Base-by-base conservation (phyloP, 1,140 invertebrate genomes). In the Oryzaephilus surinamensis region DNA sequence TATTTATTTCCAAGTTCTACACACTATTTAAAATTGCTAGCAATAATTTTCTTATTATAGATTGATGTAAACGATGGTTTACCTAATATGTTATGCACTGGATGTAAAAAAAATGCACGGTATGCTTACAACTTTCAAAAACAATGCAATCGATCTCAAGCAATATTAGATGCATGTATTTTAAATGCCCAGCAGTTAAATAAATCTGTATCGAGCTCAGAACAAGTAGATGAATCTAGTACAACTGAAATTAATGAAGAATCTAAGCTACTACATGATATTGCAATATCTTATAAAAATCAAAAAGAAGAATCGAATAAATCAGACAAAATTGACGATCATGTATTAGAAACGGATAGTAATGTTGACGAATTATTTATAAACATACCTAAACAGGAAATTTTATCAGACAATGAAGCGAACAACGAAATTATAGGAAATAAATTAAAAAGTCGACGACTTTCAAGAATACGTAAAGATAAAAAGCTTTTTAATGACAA, bases 101-200 rank as follows among this genome's bases (percentile, higher is more conserved):
- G 35, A 36, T 56, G 54, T 37, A 31, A 54, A 12, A 32, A 54
- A n/a, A 30, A 41, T 19, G 50, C 51, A 7, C 47, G 48, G 11
- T 38, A 34, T 15, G 35, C 43, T 6, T 50, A 45, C 20, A 47
- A 43, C 36, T 56, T 56, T 29, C 52, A 54, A 37, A 45, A 48
- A 30, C 48, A 51, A 26, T 53, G 51, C 27, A 52, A 53, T 20
- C 31, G 33, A 6, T 51, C 53, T 1, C 46, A 55, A 36, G 10
- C 27, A 21, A 41, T 51, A 28, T 33, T 53, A 14, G 43, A 52
- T n/a, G n/a, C 16, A 26, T 32, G 7, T 55, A 47, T 36, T 11
- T 51, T 15, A 18, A 35, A 36, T 43, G 50, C 26, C 7, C 30
- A 11, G 23, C 40, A 32, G 17, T 23, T 21, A 34, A 29, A 16